phyloP scores from a whole-genome alignment of 2,797 vertebrate genomes.

The Serranus cabrilla region DNA sequence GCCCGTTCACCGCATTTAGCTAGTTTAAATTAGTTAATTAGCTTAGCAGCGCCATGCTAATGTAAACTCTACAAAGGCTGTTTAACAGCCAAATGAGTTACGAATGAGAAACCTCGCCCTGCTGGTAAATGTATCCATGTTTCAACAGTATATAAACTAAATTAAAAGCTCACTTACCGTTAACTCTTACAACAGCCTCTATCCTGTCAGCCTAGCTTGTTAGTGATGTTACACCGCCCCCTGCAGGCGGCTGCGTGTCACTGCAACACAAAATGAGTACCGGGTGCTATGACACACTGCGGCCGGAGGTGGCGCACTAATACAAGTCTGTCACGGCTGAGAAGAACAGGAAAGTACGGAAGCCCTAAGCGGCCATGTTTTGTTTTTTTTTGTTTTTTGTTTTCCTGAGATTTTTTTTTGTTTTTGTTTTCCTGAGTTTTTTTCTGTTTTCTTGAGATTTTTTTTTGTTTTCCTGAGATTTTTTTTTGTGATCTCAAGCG shows the following conservation, averaged over 20 bases:
- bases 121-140: neutral
- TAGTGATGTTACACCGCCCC: constrained; percentile 28
- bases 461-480: too few relatives aligned
- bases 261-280: fast-evolving
- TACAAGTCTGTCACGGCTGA: neutral
- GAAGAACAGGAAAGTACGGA: too few relatives aligned
- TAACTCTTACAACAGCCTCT: neutral
- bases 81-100: neutral
- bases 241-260: constrained; percentile 18
- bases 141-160: neutral
- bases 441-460: too few relatives aligned
- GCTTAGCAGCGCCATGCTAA: constrained; percentile 34
- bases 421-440: too few relatives aligned
- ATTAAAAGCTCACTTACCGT: constrained; percentile 6
- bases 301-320: constrained; percentile 16
- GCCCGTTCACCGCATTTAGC: constrained; percentile 32
- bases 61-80: constrained; percentile 9
- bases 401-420: too few relatives aligned
- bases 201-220: too few relatives aligned
- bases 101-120: constrained; percentile 7
- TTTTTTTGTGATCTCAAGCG: too few relatives aligned
- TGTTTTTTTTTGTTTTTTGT: too few relatives aligned
- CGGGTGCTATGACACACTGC: neutral
- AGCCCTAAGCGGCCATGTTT: too few relatives aligned
- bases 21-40: constrained; percentile 48